Percentiles rank a stretch among this genome's conserved stretches.
Evolutionary conservation across 2,888 invertebrate species (phyloP).

Genomic region (Galerucella pusilla): DNA sequence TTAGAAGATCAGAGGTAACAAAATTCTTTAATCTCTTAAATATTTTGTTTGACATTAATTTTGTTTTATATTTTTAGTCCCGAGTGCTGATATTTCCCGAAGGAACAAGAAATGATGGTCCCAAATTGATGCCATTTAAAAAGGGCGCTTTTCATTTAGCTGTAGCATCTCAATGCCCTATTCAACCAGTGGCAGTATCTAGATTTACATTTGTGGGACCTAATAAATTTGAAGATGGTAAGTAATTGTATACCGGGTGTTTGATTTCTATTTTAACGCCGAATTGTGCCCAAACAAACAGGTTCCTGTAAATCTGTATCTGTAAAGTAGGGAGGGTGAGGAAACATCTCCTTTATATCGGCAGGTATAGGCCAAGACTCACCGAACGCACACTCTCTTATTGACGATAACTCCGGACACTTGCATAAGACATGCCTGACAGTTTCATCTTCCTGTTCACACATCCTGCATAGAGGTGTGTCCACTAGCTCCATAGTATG

Average conservation of each 20-base stretch:
- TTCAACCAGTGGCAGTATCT: constrained; percentile 90
- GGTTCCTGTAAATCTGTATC: no score
- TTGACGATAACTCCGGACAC: no score
- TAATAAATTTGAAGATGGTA: constrained; percentile 73
- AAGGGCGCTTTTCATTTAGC: constrained; percentile 97
- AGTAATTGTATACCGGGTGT: constrained; percentile 38
- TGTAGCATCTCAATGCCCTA: constrained; percentile 82
- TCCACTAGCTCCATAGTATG: no score
- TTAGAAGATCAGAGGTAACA: constrained; percentile 72
- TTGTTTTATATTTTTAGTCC: constrained; percentile 63
- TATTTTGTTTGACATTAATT: neutral
- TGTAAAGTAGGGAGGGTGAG: no score
- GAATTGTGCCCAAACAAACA: no score
- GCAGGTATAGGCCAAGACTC: no score
- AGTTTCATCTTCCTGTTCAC: no score
- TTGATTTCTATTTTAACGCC: no score
- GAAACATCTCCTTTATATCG: no score
- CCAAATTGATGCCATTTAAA: constrained; percentile 87
- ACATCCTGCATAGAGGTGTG: no score
- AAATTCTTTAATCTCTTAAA: neutral
- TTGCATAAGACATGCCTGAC: no score
- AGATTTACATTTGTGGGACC: constrained; percentile 78
- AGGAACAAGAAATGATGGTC: constrained; percentile 86
- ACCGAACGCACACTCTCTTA: no score
- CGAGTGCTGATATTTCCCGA: constrained; percentile 92